A percentile compares a stretch with the other conserved stretches of the same genome.
Evolutionary conservation across 2,888 invertebrate species (phyloP).

Genomic region (Lithophane socia): DNA sequence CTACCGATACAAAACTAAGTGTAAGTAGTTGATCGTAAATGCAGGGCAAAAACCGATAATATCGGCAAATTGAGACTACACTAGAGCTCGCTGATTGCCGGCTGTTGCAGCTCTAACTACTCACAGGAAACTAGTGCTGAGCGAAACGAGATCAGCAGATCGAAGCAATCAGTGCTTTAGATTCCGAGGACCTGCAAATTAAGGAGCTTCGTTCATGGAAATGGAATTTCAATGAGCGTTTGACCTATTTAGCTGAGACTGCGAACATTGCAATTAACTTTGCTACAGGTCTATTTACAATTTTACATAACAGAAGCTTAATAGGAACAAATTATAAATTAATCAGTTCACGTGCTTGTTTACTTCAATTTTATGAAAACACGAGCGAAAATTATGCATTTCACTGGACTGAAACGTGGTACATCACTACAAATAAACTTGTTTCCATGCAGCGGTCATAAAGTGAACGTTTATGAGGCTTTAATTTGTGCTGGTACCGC

Average conservation of each 20-base stretch:
- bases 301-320: constrained; percentile 7
- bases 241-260: constrained; percentile 6
- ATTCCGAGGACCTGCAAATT: constrained; percentile 40
- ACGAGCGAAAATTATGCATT: constrained; percentile 27
- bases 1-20: constrained; percentile 35
- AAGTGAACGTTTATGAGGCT: constrained; percentile 49
- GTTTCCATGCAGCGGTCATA: constrained; percentile 41
- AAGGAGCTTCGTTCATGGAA: constrained; percentile 24
- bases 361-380: constrained; percentile 11
- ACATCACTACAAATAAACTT: constrained; percentile 49
- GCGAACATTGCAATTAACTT: constrained; percentile 17
- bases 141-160: constrained; percentile 33
- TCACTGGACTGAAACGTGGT: constrained; percentile 18
- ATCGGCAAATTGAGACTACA: constrained; percentile 51
- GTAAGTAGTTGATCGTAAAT: constrained; percentile 20
- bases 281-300: not conserved
- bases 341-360: not conserved
- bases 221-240: constrained; percentile 19
- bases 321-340: not conserved
- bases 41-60: constrained; percentile 56
- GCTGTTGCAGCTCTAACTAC: constrained; percentile 40
- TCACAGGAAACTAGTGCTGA: constrained; percentile 42
- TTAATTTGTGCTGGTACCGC: constrained; percentile 28
- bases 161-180: constrained; percentile 33
- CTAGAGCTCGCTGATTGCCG: constrained; percentile 46